Conservation (phyloP, 2,797 vertebrate species). For the Oreochromis grahami region DNA sequence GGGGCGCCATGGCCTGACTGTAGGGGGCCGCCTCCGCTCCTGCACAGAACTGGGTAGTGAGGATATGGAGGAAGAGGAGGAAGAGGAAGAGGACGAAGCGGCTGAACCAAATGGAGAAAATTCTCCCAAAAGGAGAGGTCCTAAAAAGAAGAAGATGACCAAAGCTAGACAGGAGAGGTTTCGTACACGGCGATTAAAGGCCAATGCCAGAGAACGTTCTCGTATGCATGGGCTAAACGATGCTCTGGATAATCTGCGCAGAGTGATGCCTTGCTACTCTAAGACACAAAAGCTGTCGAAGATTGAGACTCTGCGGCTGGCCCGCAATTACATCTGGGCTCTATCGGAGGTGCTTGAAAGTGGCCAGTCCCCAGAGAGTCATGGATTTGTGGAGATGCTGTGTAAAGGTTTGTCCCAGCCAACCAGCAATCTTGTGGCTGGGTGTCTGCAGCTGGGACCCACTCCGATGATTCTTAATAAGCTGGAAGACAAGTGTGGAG, state of each 20-base stretch:
- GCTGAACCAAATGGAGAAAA: slow-evolving; percentile 79
- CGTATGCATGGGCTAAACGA: slow-evolving; percentile 96
- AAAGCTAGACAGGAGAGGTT: slow-evolving; percentile 92
- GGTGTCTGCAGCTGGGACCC: slow-evolving; percentile 88
- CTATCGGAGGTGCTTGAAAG: slow-evolving; percentile 93
- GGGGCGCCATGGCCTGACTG: slow-evolving; percentile 59
- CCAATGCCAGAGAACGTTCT: slow-evolving; percentile 93
- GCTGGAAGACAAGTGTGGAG: slow-evolving; percentile 84
- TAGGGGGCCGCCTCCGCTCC: slow-evolving; percentile 43
- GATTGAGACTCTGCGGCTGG: slow-evolving; percentile 93
- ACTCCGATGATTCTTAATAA: slow-evolving; percentile 81
- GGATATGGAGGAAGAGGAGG: slow-evolving; percentile 82
- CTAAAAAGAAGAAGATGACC: slow-evolving; percentile 99
- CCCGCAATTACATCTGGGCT: slow-evolving; percentile 98
- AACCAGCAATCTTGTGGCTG: slow-evolving; percentile 95
- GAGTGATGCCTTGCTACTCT: slow-evolving; percentile 98
- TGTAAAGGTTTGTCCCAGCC: slow-evolving; percentile 97
- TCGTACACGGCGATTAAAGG: slow-evolving; percentile 86
- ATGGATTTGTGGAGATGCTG: slow-evolving; percentile 92
- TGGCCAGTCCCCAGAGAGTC: slow-evolving; percentile 86
- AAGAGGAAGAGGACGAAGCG: slow-evolving; percentile 81
- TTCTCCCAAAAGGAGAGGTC: slow-evolving; percentile 89
- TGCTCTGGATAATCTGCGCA: slow-evolving; percentile 88
- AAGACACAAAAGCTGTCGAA: slow-evolving; percentile 98
- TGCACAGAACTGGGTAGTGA: slow-evolving; percentile 77